phyloP scores from a whole-genome alignment of 1,140 invertebrate species.

The Venturia canescens region DNA sequence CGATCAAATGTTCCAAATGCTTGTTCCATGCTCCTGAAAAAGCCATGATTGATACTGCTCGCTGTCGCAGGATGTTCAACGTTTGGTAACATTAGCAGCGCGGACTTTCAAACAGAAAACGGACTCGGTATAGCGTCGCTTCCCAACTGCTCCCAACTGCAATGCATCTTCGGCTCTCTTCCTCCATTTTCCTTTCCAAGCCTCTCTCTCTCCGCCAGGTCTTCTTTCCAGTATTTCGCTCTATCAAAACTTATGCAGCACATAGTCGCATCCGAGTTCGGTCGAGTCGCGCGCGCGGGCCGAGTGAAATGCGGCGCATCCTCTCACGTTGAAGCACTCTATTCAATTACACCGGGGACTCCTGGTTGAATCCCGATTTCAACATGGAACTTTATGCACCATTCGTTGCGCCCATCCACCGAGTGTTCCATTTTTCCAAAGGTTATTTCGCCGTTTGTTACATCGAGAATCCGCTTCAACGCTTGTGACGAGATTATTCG shows the following conservation, averaged over 20 bases:
- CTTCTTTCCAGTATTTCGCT: background rate
- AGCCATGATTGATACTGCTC: background rate
- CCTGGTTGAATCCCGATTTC: background rate
- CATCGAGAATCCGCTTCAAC: too few relatives aligned
- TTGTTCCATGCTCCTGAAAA: background rate
- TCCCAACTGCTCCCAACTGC: background rate
- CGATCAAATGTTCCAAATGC: background rate
- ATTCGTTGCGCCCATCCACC: background rate
- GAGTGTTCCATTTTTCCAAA: background rate
- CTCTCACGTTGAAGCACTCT: constrained; percentile 53
- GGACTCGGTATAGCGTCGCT: background rate
- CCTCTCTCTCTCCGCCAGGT: background rate
- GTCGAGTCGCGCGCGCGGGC: background rate
- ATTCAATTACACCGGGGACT: constrained; percentile 63
- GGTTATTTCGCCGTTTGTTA: too few relatives aligned
- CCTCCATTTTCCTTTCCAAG: background rate
- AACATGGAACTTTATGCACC: background rate
- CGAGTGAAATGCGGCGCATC: background rate
- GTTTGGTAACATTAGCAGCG: background rate
- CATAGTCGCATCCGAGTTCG: background rate
- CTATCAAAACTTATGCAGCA: background rate
- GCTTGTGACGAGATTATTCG: too few relatives aligned
- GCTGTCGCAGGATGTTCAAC: background rate
- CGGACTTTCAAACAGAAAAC: background rate
- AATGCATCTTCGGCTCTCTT: background rate